Percentiles rank a stretch among this genome's conserved stretches.
phyloP scores from a whole-genome alignment of 53 echinoderm and acorn worm genomes.

The Hippasteria phrygiana region DNA sequence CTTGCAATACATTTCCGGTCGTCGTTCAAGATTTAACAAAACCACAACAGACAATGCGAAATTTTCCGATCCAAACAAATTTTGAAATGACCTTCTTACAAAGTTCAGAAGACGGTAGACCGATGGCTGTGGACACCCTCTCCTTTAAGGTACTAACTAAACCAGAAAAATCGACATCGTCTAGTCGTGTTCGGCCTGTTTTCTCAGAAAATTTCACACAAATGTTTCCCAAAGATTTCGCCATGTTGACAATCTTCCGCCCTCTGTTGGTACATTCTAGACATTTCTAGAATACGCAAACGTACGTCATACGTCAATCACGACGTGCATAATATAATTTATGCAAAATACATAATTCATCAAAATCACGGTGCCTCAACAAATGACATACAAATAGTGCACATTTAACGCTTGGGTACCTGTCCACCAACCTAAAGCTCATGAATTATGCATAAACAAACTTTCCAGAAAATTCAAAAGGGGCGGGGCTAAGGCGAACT shows the following conservation, averaged over 20 bases:
- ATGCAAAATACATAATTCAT: neutral
- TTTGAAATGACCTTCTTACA: slow-evolving; percentile 37
- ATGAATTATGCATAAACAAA: neutral
- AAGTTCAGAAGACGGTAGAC: slow-evolving; percentile 60
- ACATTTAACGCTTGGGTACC: neutral
- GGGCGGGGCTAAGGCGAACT: neutral
- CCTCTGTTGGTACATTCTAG: slow-evolving; percentile 33
- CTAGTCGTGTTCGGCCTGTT: slow-evolving; percentile 78
- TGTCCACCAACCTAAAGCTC: neutral
- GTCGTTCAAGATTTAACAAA: no score
- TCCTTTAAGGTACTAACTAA: slow-evolving; percentile 74
- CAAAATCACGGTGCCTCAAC: neutral
- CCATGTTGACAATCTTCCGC: slow-evolving; percentile 44
- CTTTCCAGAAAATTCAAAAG: neutral
- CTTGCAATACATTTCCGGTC: no score
- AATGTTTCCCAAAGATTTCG: slow-evolving; percentile 46
- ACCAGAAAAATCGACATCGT: slow-evolving; percentile 75
- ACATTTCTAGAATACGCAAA: neutral
- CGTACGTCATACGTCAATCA: neutral
- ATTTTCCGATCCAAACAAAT: no score
- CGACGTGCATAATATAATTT: neutral
- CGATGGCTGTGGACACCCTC: slow-evolving; percentile 64
- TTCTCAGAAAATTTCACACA: slow-evolving; percentile 89
- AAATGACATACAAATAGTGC: neutral
- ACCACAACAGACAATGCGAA: no score